Evolutionary conservation across 2,888 invertebrate species (phyloP).

Genomic region (Drosophila recens): DNA sequence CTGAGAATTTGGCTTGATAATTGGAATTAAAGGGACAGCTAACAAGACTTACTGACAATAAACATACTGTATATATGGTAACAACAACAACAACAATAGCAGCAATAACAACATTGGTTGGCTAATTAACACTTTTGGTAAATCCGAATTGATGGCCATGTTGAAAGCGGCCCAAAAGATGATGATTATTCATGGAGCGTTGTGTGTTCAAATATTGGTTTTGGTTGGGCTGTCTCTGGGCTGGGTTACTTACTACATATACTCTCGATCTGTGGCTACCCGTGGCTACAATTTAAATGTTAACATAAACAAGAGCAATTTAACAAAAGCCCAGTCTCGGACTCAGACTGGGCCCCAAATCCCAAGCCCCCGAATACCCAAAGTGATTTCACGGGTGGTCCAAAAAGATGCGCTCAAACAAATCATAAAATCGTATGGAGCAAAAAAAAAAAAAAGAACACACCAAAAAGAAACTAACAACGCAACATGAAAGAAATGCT

Average conservation of each 20-base stretch:
- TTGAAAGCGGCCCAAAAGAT: constrained; percentile 70
- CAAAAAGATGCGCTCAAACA: constrained; percentile 81
- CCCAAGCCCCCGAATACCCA: constrained; percentile 62
- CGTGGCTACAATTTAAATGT: constrained; percentile 83
- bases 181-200: constrained; percentile 78
- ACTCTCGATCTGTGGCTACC: constrained; percentile 53
- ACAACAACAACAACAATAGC: constrained; percentile 14
- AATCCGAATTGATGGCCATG: constrained; percentile 79
- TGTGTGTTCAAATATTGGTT: constrained; percentile 79
- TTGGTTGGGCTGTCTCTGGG: constrained; percentile 55
- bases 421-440: constrained; percentile 79
- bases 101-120: constrained; percentile 49
- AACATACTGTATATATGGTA: background rate
- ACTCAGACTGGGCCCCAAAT: constrained; percentile 25
- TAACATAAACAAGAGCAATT: constrained; percentile 83
- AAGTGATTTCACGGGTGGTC: constrained; percentile 80
- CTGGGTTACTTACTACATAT: constrained; percentile 25
- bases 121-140: constrained; percentile 81
- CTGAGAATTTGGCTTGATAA: constrained; percentile 13
- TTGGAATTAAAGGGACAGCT: constrained; percentile 9
- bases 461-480: constrained; percentile 69
- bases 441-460: constrained; percentile 50
- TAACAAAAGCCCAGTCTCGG: constrained; percentile 65
- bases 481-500: constrained; percentile 78
- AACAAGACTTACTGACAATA: constrained; percentile 6